Evolutionary conservation across 2,113 vertebrate genomes (phyloP), one percentile per base, ranked within the genome.

Genomic region (Prietella phreatophila): DNA sequence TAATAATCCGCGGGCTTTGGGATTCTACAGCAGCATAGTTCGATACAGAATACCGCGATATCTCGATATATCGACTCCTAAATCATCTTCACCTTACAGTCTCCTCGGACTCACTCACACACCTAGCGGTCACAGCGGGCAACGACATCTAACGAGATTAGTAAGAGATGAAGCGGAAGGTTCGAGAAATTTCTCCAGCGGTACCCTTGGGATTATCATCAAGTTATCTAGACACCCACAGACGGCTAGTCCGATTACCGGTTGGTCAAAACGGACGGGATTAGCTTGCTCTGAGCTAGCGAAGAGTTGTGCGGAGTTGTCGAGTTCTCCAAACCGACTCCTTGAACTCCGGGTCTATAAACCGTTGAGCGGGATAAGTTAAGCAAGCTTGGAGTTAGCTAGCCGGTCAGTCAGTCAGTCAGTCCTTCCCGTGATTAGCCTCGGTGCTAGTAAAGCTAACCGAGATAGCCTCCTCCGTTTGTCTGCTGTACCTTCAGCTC

Each of bases 401-500:
- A 81, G 79, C 67, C 80, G 19, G 33, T 42, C 39, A 42, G 42
- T 60, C 8, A 42, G 33, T 42, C 39, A 42, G 42, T 60, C 8
- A 42, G n/a, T 42, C 2, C 36, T 5, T 17, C 1, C 36, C 56
- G 69, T 76, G 61, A 60, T 61, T 75, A 56, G 67, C 20, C 25
- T 25, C 53, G 82, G 82, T 61, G 89, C 89, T 89, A 87, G 71
- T 84, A 50, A 20, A 71, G 85, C 93, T 90, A 91, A 85, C n/a
- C 86, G 2, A 50, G 10, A 87, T 15, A 50, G 10, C 73, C 73
- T 76, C 75, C 82, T 73, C 92, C 86, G 91, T 90, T 90, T 92
- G 87, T 92, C 91, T 86, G 92, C 94, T 95, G 60, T 94, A 96
- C 95, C 95, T 93, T 93, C 79, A 87, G 50, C 87, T 84, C 75